Base-by-base conservation (phyloP, 2,113 vertebrate genomes). In the Platichthys flesus region DNA sequence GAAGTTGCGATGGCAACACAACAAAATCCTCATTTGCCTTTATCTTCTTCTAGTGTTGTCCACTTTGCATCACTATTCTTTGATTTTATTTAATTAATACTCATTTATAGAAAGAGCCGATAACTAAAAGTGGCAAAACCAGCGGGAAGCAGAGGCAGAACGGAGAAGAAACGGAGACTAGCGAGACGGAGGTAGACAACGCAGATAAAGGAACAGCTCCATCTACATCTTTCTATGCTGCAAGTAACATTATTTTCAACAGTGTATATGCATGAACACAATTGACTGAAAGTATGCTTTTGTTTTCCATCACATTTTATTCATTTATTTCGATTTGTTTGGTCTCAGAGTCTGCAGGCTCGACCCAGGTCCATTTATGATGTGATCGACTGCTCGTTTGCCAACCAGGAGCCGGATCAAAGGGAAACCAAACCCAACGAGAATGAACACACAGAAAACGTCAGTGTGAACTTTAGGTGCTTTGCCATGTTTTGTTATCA, bases 341-440 rank as follows among this genome's bases (percentile, higher is more conserved):
- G 1, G 4, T 88, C 24, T 57, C 83, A 95, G 94, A 86, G 82
- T 37, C 88, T 95, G 0, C 79, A 91, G 49, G 4, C 72, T 76
- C 88, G 81, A 9, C 62, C 91, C 28, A 55, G 67, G 52, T 94
- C 93, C 24, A 82, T 95, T 85, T 95, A 95, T 82, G 93, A 90
- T 9, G 91, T 85, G 31, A 51, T 95, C 71, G 82, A 91, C 64
- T 75, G 2, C 16, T 86, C 89, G 23, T 37, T 78, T 58, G 42
- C 60, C 40, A 74, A 54, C 3, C 57, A 0, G 20, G 63, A 71
- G 10, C 37, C 54, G 1, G 45, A 68, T 9, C 56, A 66, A 62
- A 37, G 15, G 12, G 59, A 57, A 74, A 42, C 28, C 12, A 82
- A 77, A 40, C 42, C 13, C n/a, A 78, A 80, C 31, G 69, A 49